phyloP scores from a whole-genome alignment of 2,888 invertebrate species.

The Stegana nigrithorax region DNA sequence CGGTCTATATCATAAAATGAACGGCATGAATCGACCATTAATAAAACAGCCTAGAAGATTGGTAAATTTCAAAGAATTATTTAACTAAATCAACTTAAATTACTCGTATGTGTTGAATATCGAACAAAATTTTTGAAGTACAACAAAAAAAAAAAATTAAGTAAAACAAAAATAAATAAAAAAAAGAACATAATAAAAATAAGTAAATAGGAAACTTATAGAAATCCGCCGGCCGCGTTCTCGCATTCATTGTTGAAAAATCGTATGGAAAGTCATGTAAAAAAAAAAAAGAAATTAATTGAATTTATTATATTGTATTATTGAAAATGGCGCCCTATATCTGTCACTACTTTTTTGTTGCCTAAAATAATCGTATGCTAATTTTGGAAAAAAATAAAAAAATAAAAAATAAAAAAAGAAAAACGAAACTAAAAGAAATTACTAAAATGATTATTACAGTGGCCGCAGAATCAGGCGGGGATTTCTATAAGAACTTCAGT shows the following conservation, averaged over 20 bases:
- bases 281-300: conserved; percentile 59
- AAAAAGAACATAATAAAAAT: too few species aligned
- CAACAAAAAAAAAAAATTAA: background rate
- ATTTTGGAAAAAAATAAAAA: conserved; percentile 29
- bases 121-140: conserved; percentile 63
- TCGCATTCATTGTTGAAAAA: conserved; percentile 52
- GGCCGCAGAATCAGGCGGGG: conserved; percentile 84
- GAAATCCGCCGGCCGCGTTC: conserved; percentile 66
- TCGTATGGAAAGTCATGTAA: conserved; percentile 38
- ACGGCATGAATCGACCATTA: conserved; percentile 92
- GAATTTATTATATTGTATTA: conserved; percentile 69
- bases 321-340: conserved; percentile 31
- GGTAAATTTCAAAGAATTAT: conserved; percentile 72
- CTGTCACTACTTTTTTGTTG: conserved; percentile 29
- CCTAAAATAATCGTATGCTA: conserved; percentile 23
- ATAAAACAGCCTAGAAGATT: conserved; percentile 91
- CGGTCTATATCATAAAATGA: conserved; percentile 98
- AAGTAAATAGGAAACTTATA: conserved; percentile 59
- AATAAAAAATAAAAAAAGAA: conserved; percentile 34
- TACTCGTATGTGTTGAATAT: conserved; percentile 40
- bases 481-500: conserved; percentile 87
- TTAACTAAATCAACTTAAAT: conserved; percentile 20
- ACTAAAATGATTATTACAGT: conserved; percentile 73
- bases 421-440: conserved; percentile 33
- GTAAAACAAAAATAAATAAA: too few species aligned